Evolutionary conservation across 2,888 invertebrate species (phyloP), one percentile per base, ranked within the genome.

Genomic region (Sthenelais limicola): DNA sequence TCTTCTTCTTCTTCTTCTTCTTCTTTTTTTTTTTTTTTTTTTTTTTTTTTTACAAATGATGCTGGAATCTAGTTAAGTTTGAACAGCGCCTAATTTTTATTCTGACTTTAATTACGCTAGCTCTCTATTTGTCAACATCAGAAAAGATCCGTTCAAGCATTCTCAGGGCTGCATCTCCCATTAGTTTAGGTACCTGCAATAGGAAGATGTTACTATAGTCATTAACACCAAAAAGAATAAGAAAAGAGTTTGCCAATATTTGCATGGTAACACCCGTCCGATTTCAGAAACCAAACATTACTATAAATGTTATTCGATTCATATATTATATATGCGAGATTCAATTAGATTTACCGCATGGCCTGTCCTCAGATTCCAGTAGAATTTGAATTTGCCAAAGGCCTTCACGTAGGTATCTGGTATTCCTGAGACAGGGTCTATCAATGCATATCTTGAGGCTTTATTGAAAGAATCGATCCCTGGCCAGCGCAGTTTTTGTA

Each of bases 361-460:
- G 35, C 79, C 79, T 5, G 69, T 76, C 26, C 68, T 54, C 26
- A 77, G 68, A n/a, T 72, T 56, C 78, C 78, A 79, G 73, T 79
- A 79, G 71, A 75, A 79, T 43, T 75, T 77, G 74, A 79, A 79
- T 28, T 74, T 75, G 21, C 71, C 58, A 70, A 75, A 38, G 4
- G 78, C 76, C 71, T 79, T 79, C 43, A 77, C 76, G 68, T 74
- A 79, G 43, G 66, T 52, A 21, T 79, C 79, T 2, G 79, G 77
- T 67, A 76, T 78, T 4, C 56, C 32, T 2, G 56, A 33, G 18
- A 30, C 56, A 4, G 56, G 56, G 56, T 56, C 56, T 3, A 15
- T 18, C 21, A 56, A 33, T 5, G 56, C 56, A 56, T 32, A 33
- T 1, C 56, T 32, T 1, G 32, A n/a, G 5, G 71, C 62, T 24